Base-by-base conservation (phyloP, 2,888 invertebrate genomes). In the Brachypalpus laphriformis region DNA sequence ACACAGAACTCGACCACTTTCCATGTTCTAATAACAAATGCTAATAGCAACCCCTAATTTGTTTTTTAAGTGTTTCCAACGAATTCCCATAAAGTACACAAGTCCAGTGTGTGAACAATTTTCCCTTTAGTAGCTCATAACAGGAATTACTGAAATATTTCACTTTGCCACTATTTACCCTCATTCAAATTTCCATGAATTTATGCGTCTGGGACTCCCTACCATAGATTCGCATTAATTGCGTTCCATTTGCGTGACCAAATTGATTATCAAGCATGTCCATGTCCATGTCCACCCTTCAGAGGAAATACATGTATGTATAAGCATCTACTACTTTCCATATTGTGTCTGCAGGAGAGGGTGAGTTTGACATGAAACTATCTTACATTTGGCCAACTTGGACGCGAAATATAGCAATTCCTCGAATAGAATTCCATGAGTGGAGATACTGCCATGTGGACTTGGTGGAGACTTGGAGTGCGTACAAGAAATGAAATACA, bases 161-260 rank as follows among this genome's bases (percentile, higher is more conserved):
- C 45, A 18, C 18, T 45, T 45, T 45, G 45, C 45, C 47, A 47
- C 47, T 20, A 47, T 47, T 47, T 20, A 47, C 47, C 47, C 47
- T 47, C 9, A 47, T 47, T 47, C 20, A 20, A 20, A 20, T 47
- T 47, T 47, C 20, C 20, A 18, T 45, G 45, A 18, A 45, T 45
- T 40, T 40, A 40, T 40, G 40, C 40, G 40, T 18, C 18, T 45
- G 45, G 45, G 18, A 45, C 14, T 54, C 20, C 18, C 47, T 25
- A 4, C 57, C 45, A 5, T n/a, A 34, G 31, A 37, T 47, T 66
- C 45, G 57, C 57, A 59, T 75, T 66, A 66, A 56, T 66, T 66
- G 56, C 74, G 65, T 65, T 75, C 54, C 45, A 45, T 56, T 65
- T 75, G 75, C 75, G 75, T 76, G 75, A 76, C 57, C 56, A 57